Conservation (phyloP, 1,140 invertebrate species). For the Bombus polaris region DNA sequence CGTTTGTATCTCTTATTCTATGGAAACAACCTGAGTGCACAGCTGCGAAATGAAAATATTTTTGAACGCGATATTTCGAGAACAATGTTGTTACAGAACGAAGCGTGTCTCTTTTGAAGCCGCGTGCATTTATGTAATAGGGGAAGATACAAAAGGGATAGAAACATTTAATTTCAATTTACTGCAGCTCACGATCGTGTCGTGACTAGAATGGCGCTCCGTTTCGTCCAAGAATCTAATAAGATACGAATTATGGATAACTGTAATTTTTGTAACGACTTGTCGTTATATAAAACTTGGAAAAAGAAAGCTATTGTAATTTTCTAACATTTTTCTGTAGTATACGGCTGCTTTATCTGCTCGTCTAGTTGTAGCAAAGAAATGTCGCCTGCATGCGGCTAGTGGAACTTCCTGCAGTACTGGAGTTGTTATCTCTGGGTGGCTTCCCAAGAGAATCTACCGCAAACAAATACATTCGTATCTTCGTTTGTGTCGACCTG, state of each 20-base stretch:
- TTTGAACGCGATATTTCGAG: neutral
- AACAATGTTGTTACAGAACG: neutral
- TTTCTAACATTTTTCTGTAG: neutral
- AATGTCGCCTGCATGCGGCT: constrained; percentile 3
- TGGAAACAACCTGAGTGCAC: neutral
- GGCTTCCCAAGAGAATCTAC: constrained; percentile 52
- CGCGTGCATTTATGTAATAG: neutral
- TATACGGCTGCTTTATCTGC: neutral
- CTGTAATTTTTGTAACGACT: neutral
- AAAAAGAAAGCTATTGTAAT: constrained; percentile 10
- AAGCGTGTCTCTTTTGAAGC: neutral
- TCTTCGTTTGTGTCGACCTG: constrained; percentile 26
- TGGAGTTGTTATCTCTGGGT: constrained; percentile 44
- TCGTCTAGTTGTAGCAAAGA: neutral
- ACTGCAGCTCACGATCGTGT: too few species aligned
- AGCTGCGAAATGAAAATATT: constrained; percentile 2
- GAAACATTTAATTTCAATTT: neutral
- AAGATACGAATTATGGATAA: neutral
- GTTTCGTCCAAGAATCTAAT: neutral
- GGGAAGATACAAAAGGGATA: neutral
- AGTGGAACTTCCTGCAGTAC: constrained; percentile 47
- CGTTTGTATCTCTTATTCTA: neutral
- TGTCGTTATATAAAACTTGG: neutral
- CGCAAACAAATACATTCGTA: constrained; percentile 57
- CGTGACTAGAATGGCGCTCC: too few species aligned